Percentiles rank a stretch among this genome's conserved stretches.
Evolutionary conservation across 2,113 vertebrate genomes (phyloP).

Genomic region (Cynocephalus volans): DNA sequence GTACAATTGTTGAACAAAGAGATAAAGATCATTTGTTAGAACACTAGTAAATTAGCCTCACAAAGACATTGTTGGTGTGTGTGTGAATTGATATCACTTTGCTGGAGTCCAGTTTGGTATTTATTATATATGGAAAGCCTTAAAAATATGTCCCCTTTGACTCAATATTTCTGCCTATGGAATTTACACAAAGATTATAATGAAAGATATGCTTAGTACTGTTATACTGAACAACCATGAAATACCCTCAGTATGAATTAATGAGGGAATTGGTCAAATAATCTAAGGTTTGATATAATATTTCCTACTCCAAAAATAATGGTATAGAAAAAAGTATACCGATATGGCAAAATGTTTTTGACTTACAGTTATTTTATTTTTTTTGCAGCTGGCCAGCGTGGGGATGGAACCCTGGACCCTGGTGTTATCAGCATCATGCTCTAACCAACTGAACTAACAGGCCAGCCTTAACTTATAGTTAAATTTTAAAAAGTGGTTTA

Average conservation of each 20-base stretch:
- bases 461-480: too few relatives aligned
- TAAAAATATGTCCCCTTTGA: not conserved
- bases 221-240: not conserved
- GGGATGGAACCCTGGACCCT: too few relatives aligned
- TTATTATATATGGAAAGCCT: not conserved
- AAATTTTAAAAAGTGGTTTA: not conserved
- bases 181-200: not conserved
- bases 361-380: too few relatives aligned
- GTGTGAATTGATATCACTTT: not conserved
- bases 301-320: not conserved
- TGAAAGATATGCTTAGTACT: not conserved
- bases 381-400: too few relatives aligned
- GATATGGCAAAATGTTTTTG: too few relatives aligned
- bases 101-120: not conserved
- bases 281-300: not conserved
- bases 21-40: not conserved
- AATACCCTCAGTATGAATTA: not conserved
- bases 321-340: not conserved
- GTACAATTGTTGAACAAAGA: not conserved
- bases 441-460: too few relatives aligned
- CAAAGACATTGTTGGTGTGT: not conserved
- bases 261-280: not conserved
- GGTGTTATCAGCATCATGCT: too few relatives aligned
- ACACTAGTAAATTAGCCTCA: not conserved
- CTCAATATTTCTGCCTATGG: not conserved